A percentile compares a stretch with the other conserved stretches of the same genome.
Conservation (phyloP, 1,140 invertebrate species). For the Ericerus pela region DNA sequence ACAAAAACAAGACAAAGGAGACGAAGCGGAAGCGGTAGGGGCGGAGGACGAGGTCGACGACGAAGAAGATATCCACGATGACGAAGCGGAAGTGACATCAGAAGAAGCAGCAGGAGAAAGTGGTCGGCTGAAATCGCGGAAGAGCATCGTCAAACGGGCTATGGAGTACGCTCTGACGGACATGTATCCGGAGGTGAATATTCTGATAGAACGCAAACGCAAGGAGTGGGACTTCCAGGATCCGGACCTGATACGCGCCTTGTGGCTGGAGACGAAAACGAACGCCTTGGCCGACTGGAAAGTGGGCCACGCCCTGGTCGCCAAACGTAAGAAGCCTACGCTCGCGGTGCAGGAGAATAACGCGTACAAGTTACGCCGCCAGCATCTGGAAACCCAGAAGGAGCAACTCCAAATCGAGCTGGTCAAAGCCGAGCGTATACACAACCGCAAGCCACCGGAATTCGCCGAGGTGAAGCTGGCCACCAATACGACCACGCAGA, state of each 20-base stretch:
- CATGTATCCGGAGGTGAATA: neutral
- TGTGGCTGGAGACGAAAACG: neutral
- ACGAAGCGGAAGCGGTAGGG: neutral
- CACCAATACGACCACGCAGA: neutral
- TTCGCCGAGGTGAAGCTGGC: neutral
- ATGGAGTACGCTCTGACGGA: neutral
- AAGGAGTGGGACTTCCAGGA: conserved; percentile 1
- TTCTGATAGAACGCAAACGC: neutral
- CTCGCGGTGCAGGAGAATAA: neutral
- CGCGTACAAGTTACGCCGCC: neutral
- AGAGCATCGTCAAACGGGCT: neutral
- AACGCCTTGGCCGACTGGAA: neutral
- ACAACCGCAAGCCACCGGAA: neutral
- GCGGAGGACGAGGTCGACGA: neutral
- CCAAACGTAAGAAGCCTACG: neutral
- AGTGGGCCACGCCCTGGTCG: neutral
- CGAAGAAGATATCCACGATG: neutral
- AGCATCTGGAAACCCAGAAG: neutral
- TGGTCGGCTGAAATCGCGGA: neutral
- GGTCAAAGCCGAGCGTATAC: neutral
- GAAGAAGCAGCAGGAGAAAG: neutral
- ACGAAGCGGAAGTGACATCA: neutral
- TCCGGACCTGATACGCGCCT: neutral
- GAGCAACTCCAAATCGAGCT: neutral
- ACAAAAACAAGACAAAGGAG: too few species aligned